Base-by-base conservation (phyloP, 2,888 invertebrate species). In the Thyatira batis region DNA sequence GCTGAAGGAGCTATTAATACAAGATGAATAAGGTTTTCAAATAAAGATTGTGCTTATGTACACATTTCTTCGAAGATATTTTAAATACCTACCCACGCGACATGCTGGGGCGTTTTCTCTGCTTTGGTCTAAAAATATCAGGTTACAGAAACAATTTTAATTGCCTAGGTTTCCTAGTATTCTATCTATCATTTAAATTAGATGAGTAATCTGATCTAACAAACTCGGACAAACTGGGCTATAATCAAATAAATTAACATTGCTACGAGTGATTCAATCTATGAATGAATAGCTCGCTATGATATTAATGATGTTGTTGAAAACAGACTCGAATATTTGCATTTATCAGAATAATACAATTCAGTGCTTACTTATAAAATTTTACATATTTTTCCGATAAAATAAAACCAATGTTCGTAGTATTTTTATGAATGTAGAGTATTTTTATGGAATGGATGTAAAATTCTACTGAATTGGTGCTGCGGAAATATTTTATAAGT, bases 231-330 rank as follows among this genome's bases (percentile, higher is more conserved):
- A 28, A 48, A 48, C 48, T 20, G 27, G 4, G 48, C 28, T 48
- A 48, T 48, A 20, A 48, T 48, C 17, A 48, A 48, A 48, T 28
- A 20, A 48, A 48, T 48, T 48, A 48, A 11, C 3, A 27, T 49
- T 27, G 39, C 49, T 53, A 45, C 17, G 17, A 55, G 48, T 58
- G 52, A 48, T 50, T 48, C 48, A 48, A 27, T 43, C 55, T 43
- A 48, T 51, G 51, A 53, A 60, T 60, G 56, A 53, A 51, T 56
- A 52, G 51, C 53, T 54, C 51, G 53, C 50, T 52, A 45, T 55
- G 44, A 54, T 49, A 52, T 49, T 60, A 48, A 49, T 51, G 53
- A 17, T 55, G 57, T 57, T 57, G n/a, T n/a, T n/a, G n/a, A n/a
- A n/a, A 51, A 60, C 53, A 55, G 23, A n/a, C 44, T 20, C 11